Evolutionary conservation across 2,888 invertebrate genomes (phyloP).

Genomic region (Tachystola acroxantha): DNA sequence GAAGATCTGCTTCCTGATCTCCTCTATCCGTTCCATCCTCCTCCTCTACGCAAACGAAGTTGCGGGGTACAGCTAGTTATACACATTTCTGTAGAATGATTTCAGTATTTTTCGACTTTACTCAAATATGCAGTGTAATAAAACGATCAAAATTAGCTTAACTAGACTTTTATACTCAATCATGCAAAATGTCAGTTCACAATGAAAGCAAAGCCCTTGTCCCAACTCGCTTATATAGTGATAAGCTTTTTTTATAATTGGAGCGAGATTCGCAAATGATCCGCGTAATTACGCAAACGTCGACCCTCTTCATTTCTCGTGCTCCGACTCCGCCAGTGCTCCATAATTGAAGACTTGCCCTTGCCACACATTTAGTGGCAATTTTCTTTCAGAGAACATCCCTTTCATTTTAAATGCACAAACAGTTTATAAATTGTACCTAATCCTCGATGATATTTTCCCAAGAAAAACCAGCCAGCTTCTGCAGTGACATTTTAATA

Average conservation of each 20-base stretch:
- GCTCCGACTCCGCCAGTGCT: slow-evolving; percentile 33
- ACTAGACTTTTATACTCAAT: slow-evolving; percentile 40
- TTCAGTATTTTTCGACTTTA: too few species aligned
- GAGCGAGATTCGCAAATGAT: slow-evolving; percentile 70
- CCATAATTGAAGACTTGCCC: slow-evolving; percentile 53
- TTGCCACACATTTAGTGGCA: slow-evolving; percentile 21
- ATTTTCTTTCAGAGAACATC: slow-evolving; percentile 27
- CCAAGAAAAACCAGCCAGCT: too few species aligned
- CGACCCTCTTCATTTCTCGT: slow-evolving; percentile 72
- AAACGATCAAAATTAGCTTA: slow-evolving; percentile 12
- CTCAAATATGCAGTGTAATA: too few species aligned
- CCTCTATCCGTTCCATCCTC: too few species aligned
- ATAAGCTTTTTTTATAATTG: slow-evolving; percentile 69
- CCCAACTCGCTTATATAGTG: slow-evolving; percentile 53
- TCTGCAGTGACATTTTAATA: slow-evolving; percentile 2
- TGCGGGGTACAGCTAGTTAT: too few species aligned
- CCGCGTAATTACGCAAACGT: slow-evolving; percentile 73
- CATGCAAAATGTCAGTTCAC: slow-evolving; percentile 37
- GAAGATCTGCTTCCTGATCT: too few species aligned
- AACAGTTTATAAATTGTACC: background rate
- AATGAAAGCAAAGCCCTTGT: slow-evolving; percentile 34
- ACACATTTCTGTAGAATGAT: too few species aligned
- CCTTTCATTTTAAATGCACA: slow-evolving; percentile 17
- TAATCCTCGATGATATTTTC: too few species aligned
- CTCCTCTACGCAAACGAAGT: too few species aligned